A percentile compares a stretch with the other conserved stretches of the same genome.
These are phyloP conservation scores for Pachyseris speciosa DNA, from an alignment of 64 coral and sea anemone genomes.

Conservation along the genomic window DNA sequence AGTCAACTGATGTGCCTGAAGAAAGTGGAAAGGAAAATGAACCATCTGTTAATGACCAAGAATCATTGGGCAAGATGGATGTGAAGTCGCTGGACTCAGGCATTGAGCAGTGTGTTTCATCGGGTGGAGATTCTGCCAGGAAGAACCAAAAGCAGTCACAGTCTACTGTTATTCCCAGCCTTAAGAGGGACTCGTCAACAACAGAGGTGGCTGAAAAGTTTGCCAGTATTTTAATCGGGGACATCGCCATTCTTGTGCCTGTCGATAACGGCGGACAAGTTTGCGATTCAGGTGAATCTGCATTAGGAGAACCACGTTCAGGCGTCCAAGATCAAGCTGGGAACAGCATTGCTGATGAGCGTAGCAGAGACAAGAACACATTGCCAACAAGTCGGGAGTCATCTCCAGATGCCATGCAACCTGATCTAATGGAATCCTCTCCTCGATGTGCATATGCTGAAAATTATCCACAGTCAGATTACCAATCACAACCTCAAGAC, in stretches of 20 bases:
- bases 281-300: background rate
- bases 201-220: background rate
- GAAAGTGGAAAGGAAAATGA: background rate
- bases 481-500: background rate
- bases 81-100: background rate
- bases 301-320: background rate
- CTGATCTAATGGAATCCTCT: background rate
- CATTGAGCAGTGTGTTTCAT: background rate
- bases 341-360: background rate
- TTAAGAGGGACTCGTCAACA: background rate
- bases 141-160: background rate
- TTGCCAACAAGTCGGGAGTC: background rate
- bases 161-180: too few species aligned
- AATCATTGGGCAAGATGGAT: background rate
- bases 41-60: background rate
- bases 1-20: too few species aligned
- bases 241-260: constrained; percentile 24
- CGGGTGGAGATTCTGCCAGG: background rate
- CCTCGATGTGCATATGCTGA: background rate
- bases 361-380: background rate
- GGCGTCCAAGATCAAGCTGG: background rate
- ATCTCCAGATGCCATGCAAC: background rate
- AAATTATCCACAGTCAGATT: background rate
- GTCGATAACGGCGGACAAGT: background rate
- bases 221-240: constrained; percentile 10